Percentiles rank a stretch among this genome's conserved stretches.
These are phyloP conservation scores for Mionectes olivaceus DNA, from an alignment of 2,797 vertebrate genomes.

Conservation along the genomic window DNA sequence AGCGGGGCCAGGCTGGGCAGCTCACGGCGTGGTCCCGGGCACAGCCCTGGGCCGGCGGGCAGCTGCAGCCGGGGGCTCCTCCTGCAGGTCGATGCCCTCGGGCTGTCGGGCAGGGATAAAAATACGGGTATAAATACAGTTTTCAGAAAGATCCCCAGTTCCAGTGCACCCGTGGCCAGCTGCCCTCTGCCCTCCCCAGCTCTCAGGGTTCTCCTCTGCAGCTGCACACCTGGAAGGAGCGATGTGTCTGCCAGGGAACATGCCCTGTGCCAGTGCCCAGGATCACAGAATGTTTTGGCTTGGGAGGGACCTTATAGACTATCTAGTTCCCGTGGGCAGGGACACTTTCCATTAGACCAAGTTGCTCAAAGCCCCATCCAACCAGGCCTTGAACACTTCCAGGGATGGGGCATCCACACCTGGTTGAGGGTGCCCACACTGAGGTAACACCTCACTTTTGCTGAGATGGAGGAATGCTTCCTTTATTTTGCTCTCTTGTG, in stretches of 20 bases:
- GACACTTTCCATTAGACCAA: no score
- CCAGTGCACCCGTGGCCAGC: no score
- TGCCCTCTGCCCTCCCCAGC: not conserved
- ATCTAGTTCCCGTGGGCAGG: not conserved
- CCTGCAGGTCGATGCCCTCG: not conserved
- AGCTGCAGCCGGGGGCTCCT: not conserved
- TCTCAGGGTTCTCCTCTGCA: not conserved
- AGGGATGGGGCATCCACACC: no score
- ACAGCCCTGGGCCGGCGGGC: not conserved
- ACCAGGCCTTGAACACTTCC: not conserved
- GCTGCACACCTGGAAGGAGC: not conserved
- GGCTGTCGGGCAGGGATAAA: not conserved
- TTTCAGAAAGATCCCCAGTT: not conserved
- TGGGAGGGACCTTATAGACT: not conserved
- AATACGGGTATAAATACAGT: not conserved
- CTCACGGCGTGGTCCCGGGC: no score
- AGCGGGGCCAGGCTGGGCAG: not conserved
- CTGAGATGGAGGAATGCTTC: not conserved
- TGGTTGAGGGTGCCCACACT: rapidly evolving
- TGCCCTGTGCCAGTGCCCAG: not conserved
- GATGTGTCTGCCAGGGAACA: rapidly evolving
- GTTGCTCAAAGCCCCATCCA: not conserved
- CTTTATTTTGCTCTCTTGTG: not conserved
- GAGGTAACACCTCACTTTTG: not conserved
- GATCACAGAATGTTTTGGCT: not conserved